Percentiles rank a stretch among this genome's conserved stretches.
Conservation (phyloP, 2,113 vertebrate genomes). For the Thamnaconus septentrionalis region DNA sequence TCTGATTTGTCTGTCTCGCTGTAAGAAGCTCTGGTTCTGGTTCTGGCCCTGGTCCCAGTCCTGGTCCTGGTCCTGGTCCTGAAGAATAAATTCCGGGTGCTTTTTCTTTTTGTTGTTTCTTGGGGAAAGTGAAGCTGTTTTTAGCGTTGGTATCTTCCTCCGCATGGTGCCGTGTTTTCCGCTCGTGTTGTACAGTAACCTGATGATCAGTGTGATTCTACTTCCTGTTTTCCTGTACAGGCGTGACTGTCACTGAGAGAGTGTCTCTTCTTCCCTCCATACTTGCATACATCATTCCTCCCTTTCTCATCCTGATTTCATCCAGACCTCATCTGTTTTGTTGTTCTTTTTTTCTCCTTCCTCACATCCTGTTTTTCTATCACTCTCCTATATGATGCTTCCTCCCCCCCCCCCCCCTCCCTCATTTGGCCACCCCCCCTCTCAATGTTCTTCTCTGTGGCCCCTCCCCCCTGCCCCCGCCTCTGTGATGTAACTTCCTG, state of each 20-base stretch:
- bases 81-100: neutral
- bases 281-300: neutral
- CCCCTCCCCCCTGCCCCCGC: neutral
- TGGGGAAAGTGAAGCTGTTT: slow-evolving; percentile 32
- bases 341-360: neutral
- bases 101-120: slow-evolving; percentile 7
- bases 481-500: slow-evolving; percentile 60
- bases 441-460: neutral
- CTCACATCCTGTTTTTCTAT: neutral
- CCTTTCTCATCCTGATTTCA: neutral
- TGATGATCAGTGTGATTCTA: slow-evolving; percentile 51
- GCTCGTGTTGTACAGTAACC: slow-evolving; percentile 53
- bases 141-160: slow-evolving; percentile 37
- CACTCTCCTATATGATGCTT: neutral
- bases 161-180: slow-evolving; percentile 64
- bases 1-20: too few species aligned
- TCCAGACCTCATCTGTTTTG: neutral
- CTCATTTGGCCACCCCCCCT: neutral
- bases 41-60: too few species aligned
- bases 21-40: too few species aligned
- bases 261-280: slow-evolving; percentile 10
- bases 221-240: slow-evolving; percentile 50
- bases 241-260: slow-evolving; percentile 22
- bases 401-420: neutral
- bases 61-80: neutral